Evolutionary conservation across 2,888 invertebrate genomes (phyloP), one percentile per base, ranked within the genome.

Genomic region (Scaptomyza tumidula): DNA sequence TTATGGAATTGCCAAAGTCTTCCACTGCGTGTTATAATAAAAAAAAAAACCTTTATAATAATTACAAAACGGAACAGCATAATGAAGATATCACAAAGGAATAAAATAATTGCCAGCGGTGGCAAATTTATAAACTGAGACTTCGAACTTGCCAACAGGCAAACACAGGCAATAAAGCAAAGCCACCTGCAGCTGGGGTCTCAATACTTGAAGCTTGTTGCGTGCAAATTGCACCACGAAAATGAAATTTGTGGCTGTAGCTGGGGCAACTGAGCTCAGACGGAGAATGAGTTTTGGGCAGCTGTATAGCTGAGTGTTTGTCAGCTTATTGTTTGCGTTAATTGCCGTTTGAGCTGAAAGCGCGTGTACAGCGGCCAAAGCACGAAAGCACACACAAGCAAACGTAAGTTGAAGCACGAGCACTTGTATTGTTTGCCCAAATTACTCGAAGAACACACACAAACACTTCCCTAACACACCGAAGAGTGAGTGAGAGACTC

Each of bases 301-400:
- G 19, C 13, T 6, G 6, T 6, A 13, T 37, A 19, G 19, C 5
- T n/a, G 37, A 52, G 52, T 62, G 86, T 86, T 86, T 83, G 81
- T 63, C 74, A 72, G 81, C 86, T 83, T 86, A 86, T 83, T 83
- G 83, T 83, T 71, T 57, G 83, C 65, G 63, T 84, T 83, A 83
- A 83, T 83, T 86, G 83, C 79, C 86, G 79, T 72, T 82, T 86
- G 86, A 70, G 71, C 79, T 74, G 81, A 62, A 55, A 75, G 59
- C 73, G 75, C 75, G 75, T 72, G 62, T 60, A 46, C 50, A 43
- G 52, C 41, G 57, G 19, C 48, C 43, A 58, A 70, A 48, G 41
- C 37, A 49, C 43, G 39, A 52, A 44, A 19, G 10, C 35, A 13
- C n/a, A 37, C 7, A 39, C 39, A 39, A 5, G 9, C 19, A 43